Percentiles rank a stretch among this genome's conserved stretches.
Conservation (phyloP, 2,888 invertebrate species). For the Zonitis immaculata region DNA sequence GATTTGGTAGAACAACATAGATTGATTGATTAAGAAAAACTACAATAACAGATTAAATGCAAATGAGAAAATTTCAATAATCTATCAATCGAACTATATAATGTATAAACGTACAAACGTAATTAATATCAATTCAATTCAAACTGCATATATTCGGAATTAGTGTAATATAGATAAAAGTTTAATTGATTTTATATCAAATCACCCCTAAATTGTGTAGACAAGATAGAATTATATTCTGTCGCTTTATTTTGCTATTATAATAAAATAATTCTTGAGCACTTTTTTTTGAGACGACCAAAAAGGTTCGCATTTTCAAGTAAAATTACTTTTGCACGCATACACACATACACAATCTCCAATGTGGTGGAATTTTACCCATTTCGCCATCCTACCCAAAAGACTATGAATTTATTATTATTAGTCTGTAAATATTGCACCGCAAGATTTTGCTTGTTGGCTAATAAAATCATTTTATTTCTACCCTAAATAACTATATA, state of each 20-base stretch:
- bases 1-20: neutral
- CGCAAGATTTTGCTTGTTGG: neutral
- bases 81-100: neutral
- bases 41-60: neutral
- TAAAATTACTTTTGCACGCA: neutral
- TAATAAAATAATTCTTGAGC: neutral
- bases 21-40: neutral
- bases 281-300: neutral
- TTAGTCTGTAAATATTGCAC: neutral
- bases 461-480: conserved; percentile 1
- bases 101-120: too few species aligned
- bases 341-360: neutral
- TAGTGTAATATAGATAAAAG: too few species aligned
- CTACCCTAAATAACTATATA: neutral
- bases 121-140: neutral
- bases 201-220: neutral
- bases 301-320: neutral
- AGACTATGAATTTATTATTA: neutral
- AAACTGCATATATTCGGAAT: neutral
- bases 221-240: neutral
- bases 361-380: neutral
- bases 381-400: neutral
- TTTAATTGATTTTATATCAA: neutral
- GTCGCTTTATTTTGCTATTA: neutral
- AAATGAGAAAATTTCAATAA: neutral